These are phyloP conservation scores for Tetheella fluctuosa DNA, from an alignment of 2,888 invertebrate species.

Conservation along the genomic window DNA sequence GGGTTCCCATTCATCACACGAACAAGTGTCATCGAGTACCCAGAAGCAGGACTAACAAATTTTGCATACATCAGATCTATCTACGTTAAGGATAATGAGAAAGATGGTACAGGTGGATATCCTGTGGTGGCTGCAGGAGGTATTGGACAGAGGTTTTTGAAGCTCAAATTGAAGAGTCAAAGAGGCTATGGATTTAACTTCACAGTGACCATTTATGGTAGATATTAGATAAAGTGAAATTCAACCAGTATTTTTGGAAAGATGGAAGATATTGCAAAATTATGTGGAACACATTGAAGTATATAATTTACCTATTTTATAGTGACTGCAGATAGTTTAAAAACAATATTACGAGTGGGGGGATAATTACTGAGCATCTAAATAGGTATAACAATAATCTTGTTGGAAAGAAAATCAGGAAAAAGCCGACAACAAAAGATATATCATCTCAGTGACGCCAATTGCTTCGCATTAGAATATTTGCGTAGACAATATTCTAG, in stretches of 20 bases:
- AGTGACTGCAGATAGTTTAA: too few relatives aligned
- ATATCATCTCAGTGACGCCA: too few relatives aligned
- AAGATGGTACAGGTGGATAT: constrained; percentile 68
- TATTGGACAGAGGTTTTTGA: constrained; percentile 70
- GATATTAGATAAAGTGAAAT: constrained; percentile 46
- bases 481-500: too few relatives aligned
- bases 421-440: too few relatives aligned
- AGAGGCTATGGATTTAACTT: constrained; percentile 70
- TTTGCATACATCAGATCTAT: constrained; percentile 69
- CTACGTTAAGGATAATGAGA: constrained; percentile 63
- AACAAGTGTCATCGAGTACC: constrained; percentile 63
- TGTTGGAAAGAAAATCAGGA: too few relatives aligned
- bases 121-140: constrained; percentile 70
- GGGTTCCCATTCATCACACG: constrained; percentile 69
- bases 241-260: neutral
- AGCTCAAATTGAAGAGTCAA: constrained; percentile 75
- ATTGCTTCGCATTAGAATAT: too few relatives aligned
- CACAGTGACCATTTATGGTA: constrained; percentile 72
- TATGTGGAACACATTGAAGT: too few relatives aligned
- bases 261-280: neutral
- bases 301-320: too few relatives aligned
- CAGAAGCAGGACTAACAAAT: constrained; percentile 63
- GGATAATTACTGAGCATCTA: too few relatives aligned
- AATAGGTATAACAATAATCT: too few relatives aligned
- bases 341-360: neutral